Conservation (phyloP, 1,140 invertebrate species). For the Caenorhabditis briggsae region DNA sequence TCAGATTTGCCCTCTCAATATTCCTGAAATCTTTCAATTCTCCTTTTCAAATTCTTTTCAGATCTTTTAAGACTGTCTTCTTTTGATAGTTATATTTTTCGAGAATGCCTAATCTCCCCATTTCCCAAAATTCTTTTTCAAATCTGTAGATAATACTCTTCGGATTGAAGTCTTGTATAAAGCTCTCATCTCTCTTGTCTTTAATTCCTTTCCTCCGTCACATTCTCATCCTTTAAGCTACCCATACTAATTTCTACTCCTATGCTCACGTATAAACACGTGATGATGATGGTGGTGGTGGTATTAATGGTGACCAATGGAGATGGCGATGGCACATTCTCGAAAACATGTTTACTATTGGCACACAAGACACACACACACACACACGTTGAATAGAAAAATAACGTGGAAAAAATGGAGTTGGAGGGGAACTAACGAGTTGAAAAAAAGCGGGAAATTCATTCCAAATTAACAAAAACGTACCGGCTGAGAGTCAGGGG, state of each 20-base stretch:
- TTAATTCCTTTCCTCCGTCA: not conserved
- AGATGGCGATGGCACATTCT: not conserved
- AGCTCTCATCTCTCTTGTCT: not conserved
- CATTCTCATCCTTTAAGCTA: not conserved
- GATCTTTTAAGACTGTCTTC: too few relatives aligned
- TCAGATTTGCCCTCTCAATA: too few relatives aligned
- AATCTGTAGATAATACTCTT: too few relatives aligned
- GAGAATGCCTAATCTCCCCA: too few relatives aligned
- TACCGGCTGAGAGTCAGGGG: not conserved
- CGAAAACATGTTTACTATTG: slow-evolving; percentile 43
- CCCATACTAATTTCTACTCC: not conserved
- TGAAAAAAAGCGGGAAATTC: not conserved
- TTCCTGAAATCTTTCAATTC: too few relatives aligned
- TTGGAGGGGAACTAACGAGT: not conserved
- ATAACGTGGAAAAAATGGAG: not conserved
- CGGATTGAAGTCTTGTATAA: not conserved
- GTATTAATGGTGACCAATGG: slow-evolving; percentile 18
- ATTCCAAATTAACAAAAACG: not conserved
- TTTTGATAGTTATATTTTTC: too few relatives aligned
- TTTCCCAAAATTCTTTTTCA: too few relatives aligned
- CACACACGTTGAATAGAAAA: not conserved
- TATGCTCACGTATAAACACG: not conserved
- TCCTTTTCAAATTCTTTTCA: too few relatives aligned
- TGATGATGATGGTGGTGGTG: slow-evolving; percentile 26
- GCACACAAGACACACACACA: too few relatives aligned